Evolutionary conservation across 2,113 vertebrate species (phyloP).

Genomic region (Myodes glareolus): DNA sequence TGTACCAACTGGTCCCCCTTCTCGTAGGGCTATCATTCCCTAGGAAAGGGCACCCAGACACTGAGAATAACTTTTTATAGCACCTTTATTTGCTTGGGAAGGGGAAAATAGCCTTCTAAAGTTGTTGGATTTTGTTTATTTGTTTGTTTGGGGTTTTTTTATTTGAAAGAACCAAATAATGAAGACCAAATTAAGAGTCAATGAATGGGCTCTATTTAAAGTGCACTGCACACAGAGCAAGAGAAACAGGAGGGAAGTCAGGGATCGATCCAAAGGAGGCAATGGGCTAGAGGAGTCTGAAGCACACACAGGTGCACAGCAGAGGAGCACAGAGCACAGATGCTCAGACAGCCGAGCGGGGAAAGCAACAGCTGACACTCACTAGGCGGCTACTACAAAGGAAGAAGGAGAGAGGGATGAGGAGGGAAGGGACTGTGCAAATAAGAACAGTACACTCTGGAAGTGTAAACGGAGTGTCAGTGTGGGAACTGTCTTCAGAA

Average conservation of each 20-base stretch:
- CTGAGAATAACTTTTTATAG: not conserved
- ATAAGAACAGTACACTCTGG: too few relatives aligned
- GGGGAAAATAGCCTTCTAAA: not conserved
- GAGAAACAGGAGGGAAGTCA: not conserved
- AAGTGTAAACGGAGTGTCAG: not conserved
- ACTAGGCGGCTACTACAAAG: not conserved
- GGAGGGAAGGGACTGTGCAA: not conserved
- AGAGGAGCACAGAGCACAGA: not conserved
- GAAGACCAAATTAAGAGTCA: not conserved
- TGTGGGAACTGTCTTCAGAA: not conserved
- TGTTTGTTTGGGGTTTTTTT: too few relatives aligned
- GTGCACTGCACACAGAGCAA: not conserved
- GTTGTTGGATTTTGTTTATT: too few relatives aligned
- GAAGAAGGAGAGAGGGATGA: not conserved
- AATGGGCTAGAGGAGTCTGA: not conserved
- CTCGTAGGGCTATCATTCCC: not conserved
- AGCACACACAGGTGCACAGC: not conserved
- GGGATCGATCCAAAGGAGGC: not conserved
- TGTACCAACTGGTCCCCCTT: not conserved
- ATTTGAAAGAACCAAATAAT: conserved; percentile 28
- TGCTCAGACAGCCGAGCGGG: not conserved
- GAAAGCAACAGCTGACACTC: not conserved
- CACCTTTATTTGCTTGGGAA: not conserved
- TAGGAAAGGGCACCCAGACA: not conserved
- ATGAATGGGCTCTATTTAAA: not conserved